A percentile compares a stretch with the other conserved stretches of the same genome.
phyloP scores from a whole-genome alignment of 2,888 invertebrate genomes.

The Apamea sordens region DNA sequence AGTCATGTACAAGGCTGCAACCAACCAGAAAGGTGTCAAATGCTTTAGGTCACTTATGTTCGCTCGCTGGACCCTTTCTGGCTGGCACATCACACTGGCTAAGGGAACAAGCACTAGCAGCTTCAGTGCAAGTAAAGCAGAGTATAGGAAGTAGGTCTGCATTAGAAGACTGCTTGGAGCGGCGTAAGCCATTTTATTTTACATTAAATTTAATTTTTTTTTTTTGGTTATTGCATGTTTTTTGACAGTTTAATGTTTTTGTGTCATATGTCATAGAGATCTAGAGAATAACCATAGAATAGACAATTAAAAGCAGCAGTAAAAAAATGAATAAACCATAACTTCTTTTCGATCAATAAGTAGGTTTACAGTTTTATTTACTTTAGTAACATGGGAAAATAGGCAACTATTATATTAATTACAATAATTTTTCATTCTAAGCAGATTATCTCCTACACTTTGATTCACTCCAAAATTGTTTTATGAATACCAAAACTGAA shows the following conservation, averaged over 20 bases:
- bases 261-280: constrained; percentile 2
- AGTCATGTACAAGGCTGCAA: constrained; percentile 77
- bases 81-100: constrained; percentile 68
- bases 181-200: constrained; percentile 5
- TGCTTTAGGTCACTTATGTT: constrained; percentile 78
- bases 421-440: not conserved
- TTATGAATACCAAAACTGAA: not conserved
- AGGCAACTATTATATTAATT: not conserved
- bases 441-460: not conserved
- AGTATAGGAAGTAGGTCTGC: constrained; percentile 68
- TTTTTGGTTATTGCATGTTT: constrained; percentile 3
- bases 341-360: not conserved
- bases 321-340: not conserved
- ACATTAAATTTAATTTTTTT: not conserved
- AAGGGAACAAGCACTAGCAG: constrained; percentile 71
- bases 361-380: not conserved
- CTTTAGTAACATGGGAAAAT: not conserved
- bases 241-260: constrained; percentile 30
- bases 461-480: not conserved
- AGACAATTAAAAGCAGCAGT: not conserved
- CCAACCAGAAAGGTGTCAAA: constrained; percentile 81
- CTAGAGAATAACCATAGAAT: not conserved
- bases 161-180: constrained; percentile 39
- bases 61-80: constrained; percentile 74
- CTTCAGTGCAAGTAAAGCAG: constrained; percentile 68